Evolutionary conservation across 37 sponge, comb jelly and placozoan species (phyloP), one percentile per base, ranked within the genome.

Genomic region (Ianthella basta): DNA sequence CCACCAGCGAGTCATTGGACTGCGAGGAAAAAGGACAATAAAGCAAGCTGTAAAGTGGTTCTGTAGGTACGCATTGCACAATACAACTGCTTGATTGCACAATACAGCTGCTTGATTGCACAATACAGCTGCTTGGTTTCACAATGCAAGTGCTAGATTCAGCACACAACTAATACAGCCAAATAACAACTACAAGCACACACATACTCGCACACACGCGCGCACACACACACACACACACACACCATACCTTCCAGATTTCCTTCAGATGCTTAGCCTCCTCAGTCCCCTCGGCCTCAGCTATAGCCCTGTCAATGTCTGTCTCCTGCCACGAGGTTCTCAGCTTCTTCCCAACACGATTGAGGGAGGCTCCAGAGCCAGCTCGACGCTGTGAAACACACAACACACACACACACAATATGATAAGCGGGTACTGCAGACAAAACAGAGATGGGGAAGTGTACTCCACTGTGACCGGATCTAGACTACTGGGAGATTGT

Each of bases 321-420:
- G 78, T 75, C 78, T 75, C 78, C 53, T 75, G 78, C 78, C 78
- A 75, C 1, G 78, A 53, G 53, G 78, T 75, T 50, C 78, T 75
- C 16, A 75, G 5, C 15, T 36, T 38, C 37, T 12, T 21, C 24
- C 38, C n/a, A 1, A 50, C 19, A 24, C 78, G 44, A 23, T 75
- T 39, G 25, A 75, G 44, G 53, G 54, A 53, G 6, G 78, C 15
- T 41, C 78, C 78, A 21, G 78, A 75, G 53, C 24, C 44, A 20
- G 40, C 78, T n/a, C 78, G 78, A 18, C 78, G 78, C 78, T 75
- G 53, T 3, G 4, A 2, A 61, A 44, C 50, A 44, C 50, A 44
- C 50, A 44, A 44, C 50, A 44, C 50, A 44, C n/a, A n/a, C n/a
- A n/a, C n/a, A n/a, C n/a, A n/a, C n/a, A 57, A 57, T 57, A 18